A percentile compares a stretch with the other conserved stretches of the same genome.
phyloP scores from a whole-genome alignment of 2,888 invertebrate genomes.

The Malthinus seriepunctatus region DNA sequence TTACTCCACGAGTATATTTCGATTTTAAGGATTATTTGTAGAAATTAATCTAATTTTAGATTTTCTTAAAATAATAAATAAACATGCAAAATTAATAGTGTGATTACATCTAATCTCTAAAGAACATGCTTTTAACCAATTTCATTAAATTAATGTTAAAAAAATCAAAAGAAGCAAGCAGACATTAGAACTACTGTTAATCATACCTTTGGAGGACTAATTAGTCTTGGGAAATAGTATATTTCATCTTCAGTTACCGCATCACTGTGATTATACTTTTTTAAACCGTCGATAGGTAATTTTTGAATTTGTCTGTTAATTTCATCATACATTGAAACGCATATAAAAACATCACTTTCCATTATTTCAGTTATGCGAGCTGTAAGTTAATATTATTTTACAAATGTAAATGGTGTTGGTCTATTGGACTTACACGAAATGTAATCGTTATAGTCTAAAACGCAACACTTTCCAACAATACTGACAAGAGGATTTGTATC shows the following conservation, averaged over 20 bases:
- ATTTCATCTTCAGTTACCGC: constrained; percentile 93
- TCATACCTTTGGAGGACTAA: constrained; percentile 66
- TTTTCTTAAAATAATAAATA: too few species aligned
- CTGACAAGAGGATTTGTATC: constrained; percentile 90
- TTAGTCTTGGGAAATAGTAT: constrained; percentile 75
- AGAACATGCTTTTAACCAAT: background rate
- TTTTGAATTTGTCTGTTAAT: constrained; percentile 77
- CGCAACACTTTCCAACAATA: constrained; percentile 89
- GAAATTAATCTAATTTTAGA: background rate
- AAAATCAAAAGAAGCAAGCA: background rate
- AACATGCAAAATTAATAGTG: background rate
- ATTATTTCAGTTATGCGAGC: constrained; percentile 92
- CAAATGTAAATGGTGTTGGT: background rate
- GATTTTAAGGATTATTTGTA: background rate
- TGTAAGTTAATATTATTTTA: constrained; percentile 47
- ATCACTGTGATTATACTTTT: constrained; percentile 80
- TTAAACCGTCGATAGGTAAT: constrained; percentile 69
- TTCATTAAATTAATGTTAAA: background rate
- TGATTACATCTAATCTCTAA: background rate
- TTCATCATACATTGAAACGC: constrained; percentile 91
- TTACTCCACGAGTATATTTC: constrained; percentile 22
- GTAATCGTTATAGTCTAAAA: constrained; percentile 89
- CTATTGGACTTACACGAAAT: constrained; percentile 71
- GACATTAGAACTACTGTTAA: background rate
- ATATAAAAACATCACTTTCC: constrained; percentile 91